Evolutionary conservation across 1,140 invertebrate species (phyloP), one percentile per base, ranked within the genome.

Genomic region (Drosophila sucinea): DNA sequence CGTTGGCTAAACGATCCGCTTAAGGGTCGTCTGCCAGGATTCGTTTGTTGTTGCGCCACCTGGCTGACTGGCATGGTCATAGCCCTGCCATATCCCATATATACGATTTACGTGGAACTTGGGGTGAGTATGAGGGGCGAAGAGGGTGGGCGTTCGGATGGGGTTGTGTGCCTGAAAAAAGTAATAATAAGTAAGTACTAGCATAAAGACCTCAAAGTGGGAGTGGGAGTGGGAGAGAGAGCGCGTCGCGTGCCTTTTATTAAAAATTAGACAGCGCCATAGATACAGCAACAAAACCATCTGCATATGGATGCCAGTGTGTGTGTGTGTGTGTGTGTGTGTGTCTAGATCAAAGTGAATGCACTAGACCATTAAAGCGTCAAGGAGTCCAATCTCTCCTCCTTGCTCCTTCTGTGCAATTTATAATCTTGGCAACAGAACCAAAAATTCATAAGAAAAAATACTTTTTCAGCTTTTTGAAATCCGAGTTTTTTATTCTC

Each of bases 81-180:
- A 29, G 95, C 95, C 1, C 91, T 96, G 67, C 96, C 96, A 1
- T 95, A 95, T 92, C 95, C 95, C 38, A 95, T 96, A 33, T 96
- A 96, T 82, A 95, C 95, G 51, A 94, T 94, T 67, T 95, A 95
- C 81, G 93, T 96, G 30, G 95, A 96, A 89, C 90, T 96, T 60
- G 94, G 93, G 90, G 94, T 95, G 82, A 94, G 94, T 93, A 60
- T 29, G n/a, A 44, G 0, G 35, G 10, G 10, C 6, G 2, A 8
- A n/a, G 65, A 11, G 27, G 10, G 3, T 33, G 56, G 30, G 1
- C 44, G 54, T 1, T 11, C 8, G 7, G 8, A 8, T 10, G 35
- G 35, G 35, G 1, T 7, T 3, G 35, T 38, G 35, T 38, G 3
- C 7, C 4, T 33, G 4, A 38, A 38, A 11, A 38, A 38, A 38